Base-by-base conservation (phyloP, 2,113 vertebrate species). In the Sakesphorus luctuosus region DNA sequence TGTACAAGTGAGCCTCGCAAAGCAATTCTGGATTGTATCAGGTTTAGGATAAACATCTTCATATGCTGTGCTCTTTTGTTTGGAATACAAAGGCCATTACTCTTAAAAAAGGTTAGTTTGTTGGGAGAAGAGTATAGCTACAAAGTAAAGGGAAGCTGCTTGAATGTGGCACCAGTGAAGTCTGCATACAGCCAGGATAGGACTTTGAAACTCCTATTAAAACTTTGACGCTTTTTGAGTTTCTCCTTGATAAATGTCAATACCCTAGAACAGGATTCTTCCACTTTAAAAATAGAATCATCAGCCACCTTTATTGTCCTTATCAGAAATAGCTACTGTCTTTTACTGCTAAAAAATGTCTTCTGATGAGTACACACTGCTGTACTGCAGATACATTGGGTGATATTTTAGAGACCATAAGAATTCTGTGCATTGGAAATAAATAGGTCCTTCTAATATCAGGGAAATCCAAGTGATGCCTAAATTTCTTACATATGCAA, bases 341-440 rank as follows among this genome's bases (percentile, higher is more conserved):
- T 83, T 68, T 43, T 91, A 16, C 35, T 80, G 38, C 63, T 94
- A 88, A 88, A 95, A 95, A 91, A 84, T 77, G 26, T 11, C 25
- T 88, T 88, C 75, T 80, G 63, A 83, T 88, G 58, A 80, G 28
- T 63, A 84, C 31, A 79, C 59, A 83, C 4, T 56, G 16, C 19
- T 80, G 43, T 71, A 46, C 18, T 74, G 78, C 20, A 74, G 63
- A 56, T 71, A 38, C 11, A 31, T 4, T 20, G 26, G 14, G 14
- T 77, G 47, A 43, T 44, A 67, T 77, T 83, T 74, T 63, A 77
- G 50, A 90, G 43, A 31, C 25, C 43, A 33, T 46, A 38, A 33
- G 33, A 40, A 68, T 93, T 84, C 18, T 89, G 13, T 63, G 79
- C 4, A 9, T 53, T 31, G 47, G 38, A 74, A 95, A 88, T 71